A percentile compares a stretch with the other conserved stretches of the same genome.
phyloP scores from a whole-genome alignment of 2,888 invertebrate genomes.

The Thumatha senex region DNA sequence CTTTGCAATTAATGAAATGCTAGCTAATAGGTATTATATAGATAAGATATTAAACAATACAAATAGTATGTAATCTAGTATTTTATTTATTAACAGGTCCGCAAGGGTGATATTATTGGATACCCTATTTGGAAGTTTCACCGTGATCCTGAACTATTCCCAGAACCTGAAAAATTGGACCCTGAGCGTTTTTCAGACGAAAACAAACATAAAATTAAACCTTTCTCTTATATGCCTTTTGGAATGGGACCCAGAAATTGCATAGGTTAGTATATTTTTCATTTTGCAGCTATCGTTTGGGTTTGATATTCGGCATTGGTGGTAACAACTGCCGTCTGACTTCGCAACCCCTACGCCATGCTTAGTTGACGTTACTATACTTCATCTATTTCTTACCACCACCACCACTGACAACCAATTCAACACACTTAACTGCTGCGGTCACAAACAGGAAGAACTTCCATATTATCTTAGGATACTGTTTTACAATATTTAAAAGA shows the following conservation, averaged over 20 bases:
- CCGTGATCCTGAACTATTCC: constrained; percentile 70
- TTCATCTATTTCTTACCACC: too few relatives aligned
- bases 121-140: constrained; percentile 70
- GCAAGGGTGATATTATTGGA: constrained; percentile 3
- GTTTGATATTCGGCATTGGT: too few relatives aligned
- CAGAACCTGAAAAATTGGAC: constrained; percentile 77
- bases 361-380: too few relatives aligned
- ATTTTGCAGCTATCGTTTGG: background rate
- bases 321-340: too few relatives aligned
- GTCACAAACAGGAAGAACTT: too few relatives aligned
- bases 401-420: too few relatives aligned
- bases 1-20: too few relatives aligned
- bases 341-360: too few relatives aligned
- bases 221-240: constrained; percentile 68
- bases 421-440: too few relatives aligned
- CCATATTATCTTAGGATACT: too few relatives aligned
- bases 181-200: constrained; percentile 82
- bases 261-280: constrained; percentile 44
- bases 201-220: constrained; percentile 64
- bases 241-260: constrained; percentile 83
- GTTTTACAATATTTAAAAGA: too few relatives aligned
- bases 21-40: too few relatives aligned
- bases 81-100: constrained; percentile 1
- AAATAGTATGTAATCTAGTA: background rate
- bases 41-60: background rate